Conservation (phyloP, 2,888 invertebrate species). For the Tetramorium bicarinatum region DNA sequence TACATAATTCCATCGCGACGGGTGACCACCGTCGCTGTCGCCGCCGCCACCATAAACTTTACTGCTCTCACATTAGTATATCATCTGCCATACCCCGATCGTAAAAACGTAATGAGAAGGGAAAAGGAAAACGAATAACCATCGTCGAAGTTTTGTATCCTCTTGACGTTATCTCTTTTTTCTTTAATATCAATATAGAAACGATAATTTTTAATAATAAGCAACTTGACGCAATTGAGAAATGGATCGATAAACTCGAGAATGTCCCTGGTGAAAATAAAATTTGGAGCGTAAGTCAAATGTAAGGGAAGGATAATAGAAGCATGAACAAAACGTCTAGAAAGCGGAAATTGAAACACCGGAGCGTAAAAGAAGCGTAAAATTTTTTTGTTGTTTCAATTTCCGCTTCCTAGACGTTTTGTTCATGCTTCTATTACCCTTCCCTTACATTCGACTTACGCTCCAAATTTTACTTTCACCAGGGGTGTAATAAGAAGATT, state of each 20-base stretch:
- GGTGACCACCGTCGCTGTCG: neutral
- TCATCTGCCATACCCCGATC: constrained; percentile 56
- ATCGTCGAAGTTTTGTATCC: neutral
- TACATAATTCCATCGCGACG: constrained; percentile 67
- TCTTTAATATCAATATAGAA: neutral
- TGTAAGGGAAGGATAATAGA: too few relatives aligned
- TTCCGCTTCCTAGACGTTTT: too few relatives aligned
- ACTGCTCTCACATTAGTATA: constrained; percentile 62
- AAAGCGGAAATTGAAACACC: too few relatives aligned
- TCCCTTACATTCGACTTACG: too few relatives aligned
- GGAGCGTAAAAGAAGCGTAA: too few relatives aligned
- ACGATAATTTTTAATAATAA: neutral
- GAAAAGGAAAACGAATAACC: neutral
- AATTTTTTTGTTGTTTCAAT: too few relatives aligned
- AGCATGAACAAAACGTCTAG: too few relatives aligned
- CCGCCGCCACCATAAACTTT: constrained; percentile 65
- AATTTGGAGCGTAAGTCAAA: too few relatives aligned
- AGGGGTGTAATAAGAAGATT: neutral
- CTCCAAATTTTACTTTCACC: too few relatives aligned
- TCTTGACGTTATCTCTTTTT: neutral
- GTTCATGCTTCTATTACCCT: too few relatives aligned
- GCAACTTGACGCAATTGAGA: neutral
- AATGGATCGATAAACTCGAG: neutral
- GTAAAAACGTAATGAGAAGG: constrained; percentile 62
- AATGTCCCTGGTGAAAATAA: too few relatives aligned